Conservation (phyloP, 2,888 invertebrate species). For the Cepaea hortensis region DNA sequence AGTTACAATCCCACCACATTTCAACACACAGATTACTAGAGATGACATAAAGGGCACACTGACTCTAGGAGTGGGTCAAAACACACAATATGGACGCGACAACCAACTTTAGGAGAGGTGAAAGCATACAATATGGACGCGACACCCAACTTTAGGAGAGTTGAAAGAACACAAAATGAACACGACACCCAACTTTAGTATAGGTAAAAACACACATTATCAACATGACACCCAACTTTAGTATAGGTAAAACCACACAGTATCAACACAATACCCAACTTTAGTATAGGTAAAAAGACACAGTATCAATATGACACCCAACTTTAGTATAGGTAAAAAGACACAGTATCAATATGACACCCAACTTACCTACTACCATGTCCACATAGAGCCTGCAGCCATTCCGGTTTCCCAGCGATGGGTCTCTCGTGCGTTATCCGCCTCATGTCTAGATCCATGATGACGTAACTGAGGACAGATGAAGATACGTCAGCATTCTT, state of each 20-base stretch:
- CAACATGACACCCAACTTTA: neutral
- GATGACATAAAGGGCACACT: no score
- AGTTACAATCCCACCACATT: no score
- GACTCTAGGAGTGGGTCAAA: neutral
- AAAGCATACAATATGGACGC: neutral
- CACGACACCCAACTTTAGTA: no score
- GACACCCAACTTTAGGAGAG: neutral
- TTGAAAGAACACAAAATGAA: no score
- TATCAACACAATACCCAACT: neutral
- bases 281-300: neutral
- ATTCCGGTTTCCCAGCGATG: conserved; percentile 30
- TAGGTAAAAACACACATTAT: neutral
- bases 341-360: neutral
- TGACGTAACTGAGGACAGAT: conserved; percentile 25
- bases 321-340: no score
- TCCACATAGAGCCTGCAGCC: conserved; percentile 32
- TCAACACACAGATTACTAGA: no score
- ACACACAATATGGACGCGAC: neutral
- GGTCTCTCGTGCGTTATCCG: conserved; percentile 30
- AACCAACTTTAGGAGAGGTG: no score
- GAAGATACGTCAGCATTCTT: neutral
- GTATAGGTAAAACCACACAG: neutral
- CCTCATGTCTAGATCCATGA: conserved; percentile 24
- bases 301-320: neutral
- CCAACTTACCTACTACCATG: conserved; percentile 8